Evolutionary conservation across 2,888 invertebrate genomes (phyloP), one percentile per base, ranked within the genome.

Genomic region (Iselma pallidipennis): DNA sequence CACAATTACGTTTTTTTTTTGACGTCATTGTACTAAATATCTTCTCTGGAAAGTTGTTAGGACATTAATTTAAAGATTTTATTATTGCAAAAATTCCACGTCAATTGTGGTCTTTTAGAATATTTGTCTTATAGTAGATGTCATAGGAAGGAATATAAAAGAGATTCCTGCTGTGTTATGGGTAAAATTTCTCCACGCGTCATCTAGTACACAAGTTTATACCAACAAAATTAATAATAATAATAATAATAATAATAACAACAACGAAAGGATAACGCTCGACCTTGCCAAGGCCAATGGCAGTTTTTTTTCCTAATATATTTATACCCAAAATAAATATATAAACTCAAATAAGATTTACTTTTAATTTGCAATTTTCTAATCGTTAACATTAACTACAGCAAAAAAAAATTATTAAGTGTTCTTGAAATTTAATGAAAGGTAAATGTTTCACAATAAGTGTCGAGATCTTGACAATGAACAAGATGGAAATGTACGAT

Each of bases 241-340:
- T 4, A 14, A 50, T 12, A 7, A 26, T 16, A 37, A 16, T 7
- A 5, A 37, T 16, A 16, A 10, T 16, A 37, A 37, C 29, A 42
- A 51, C 45, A 16, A 55, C 19, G 28, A 49, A 37, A 48, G 48
- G 57, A 57, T 50, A 57, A 59, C 52, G 53, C 26, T 26, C 63
- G 58, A 42, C 63, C 63, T 63, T 63, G 58, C 37, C 63, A 63
- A 63, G 63, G 63, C 59, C 42, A 52, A n/a, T 16, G 14, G 9
- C 50, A 9, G 37, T 60, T 48, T 50, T 31, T 19, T 56, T 31
- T 29, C 28, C 29, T 42, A 28, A 33, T n/a, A 59, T 60, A 58
- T 49, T 49, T n/a, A 45, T 56, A 51, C 49, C 52, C 25, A 54
- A 59, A 59, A 49, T 59, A 45, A 53, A 37, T 19, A 16, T 9